Evolutionary conservation across 2,888 invertebrate species (phyloP).

Genomic region (Acanthococcus lagerstroemiae): DNA sequence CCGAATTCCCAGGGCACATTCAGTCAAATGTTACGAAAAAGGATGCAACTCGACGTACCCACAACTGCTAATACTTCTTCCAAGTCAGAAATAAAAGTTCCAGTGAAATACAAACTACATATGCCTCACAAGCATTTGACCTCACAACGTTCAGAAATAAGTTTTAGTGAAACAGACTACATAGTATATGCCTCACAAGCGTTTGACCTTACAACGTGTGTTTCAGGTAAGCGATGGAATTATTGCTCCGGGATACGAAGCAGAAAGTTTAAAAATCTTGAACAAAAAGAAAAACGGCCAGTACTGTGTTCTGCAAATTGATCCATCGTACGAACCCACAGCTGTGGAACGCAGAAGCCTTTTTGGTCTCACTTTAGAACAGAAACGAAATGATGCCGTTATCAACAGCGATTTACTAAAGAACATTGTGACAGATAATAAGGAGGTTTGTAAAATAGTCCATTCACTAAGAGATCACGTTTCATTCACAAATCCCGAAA

Average conservation of each 20-base stretch:
- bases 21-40: too few species aligned
- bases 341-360: slow-evolving; percentile 70
- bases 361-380: slow-evolving; percentile 75
- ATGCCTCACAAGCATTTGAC: too few species aligned
- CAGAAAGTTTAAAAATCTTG: slow-evolving; percentile 71
- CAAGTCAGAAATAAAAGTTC: too few species aligned
- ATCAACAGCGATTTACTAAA: slow-evolving; percentile 67
- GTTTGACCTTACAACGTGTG: too few species aligned
- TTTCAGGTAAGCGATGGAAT: slow-evolving; percentile 93
- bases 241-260: slow-evolving; percentile 82
- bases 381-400: slow-evolving; percentile 76
- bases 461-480: slow-evolving; percentile 59
- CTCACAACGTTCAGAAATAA: too few species aligned
- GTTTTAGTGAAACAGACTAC: too few species aligned
- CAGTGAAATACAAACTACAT: too few species aligned
- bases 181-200: too few species aligned
- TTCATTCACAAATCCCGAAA: too few species aligned
- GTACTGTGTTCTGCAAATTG: slow-evolving; percentile 87
- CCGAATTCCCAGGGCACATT: too few species aligned
- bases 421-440: slow-evolving; percentile 67
- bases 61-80: too few species aligned
- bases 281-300: slow-evolving; percentile 89
- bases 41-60: too few species aligned
- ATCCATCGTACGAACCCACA: slow-evolving; percentile 71
- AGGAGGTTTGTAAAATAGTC: slow-evolving; percentile 41